These are phyloP conservation scores for Amazonetta brasiliensis DNA, from an alignment of 2,797 vertebrate genomes.

Conservation along the genomic window DNA sequence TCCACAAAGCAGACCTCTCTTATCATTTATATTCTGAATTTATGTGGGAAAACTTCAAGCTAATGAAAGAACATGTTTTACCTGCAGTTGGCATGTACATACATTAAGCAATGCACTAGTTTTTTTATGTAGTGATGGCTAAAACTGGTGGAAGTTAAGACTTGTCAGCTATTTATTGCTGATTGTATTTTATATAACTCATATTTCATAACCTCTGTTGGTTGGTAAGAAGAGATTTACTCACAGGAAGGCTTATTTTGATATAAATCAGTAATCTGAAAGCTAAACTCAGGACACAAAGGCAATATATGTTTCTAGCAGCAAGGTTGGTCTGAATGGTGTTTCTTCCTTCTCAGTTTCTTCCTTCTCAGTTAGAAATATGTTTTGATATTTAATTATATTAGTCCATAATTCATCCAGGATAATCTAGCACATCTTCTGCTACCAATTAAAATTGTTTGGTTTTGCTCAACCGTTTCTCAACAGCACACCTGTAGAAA, in stretches of 20 bases:
- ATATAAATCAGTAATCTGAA: not conserved
- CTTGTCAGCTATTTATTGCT: not conserved
- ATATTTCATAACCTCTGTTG: not conserved
- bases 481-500: not conserved
- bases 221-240: not conserved
- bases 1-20: not conserved
- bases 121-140: not conserved
- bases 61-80: not conserved
- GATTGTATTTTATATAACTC: not conserved
- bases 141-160: not conserved
- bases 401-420: constrained; percentile 16
- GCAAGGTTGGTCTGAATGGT: not conserved
- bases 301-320: not conserved
- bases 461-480: constrained; percentile 12
- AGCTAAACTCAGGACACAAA: not conserved
- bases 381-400: not conserved
- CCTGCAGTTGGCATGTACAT: not conserved
- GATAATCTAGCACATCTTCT: constrained; percentile 5
- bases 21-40: not conserved
- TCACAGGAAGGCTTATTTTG: not conserved
- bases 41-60: not conserved
- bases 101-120: not conserved
- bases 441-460: constrained; percentile 1
- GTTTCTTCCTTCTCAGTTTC: not conserved
- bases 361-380: constrained; percentile 7